Evolutionary conservation across 2,888 invertebrate species (phyloP), one percentile per base, ranked within the genome.

Genomic region (Melieria crassipennis): DNA sequence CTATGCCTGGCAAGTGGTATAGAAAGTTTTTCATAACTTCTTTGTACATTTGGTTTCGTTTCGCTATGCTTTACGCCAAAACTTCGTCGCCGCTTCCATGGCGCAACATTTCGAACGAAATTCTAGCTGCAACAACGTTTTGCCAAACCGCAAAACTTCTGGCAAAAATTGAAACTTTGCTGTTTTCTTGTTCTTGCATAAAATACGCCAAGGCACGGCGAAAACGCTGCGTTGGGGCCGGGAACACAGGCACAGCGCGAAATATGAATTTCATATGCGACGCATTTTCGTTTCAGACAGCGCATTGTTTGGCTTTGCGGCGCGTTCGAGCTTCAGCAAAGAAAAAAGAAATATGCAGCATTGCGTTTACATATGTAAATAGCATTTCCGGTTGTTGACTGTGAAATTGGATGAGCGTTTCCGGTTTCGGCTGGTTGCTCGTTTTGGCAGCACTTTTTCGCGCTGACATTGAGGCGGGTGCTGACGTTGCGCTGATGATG

Each of bases 81-180:
- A 16, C 16, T 30, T 30, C 3, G 30, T 30, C 30, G 3, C 30
- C 30, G 30, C 30, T 30, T 30, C 30, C 30, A 30, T 30, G 30
- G 2, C 3, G 30, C 30, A 30, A 30, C 30, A 30, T 30, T 30
- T 30, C 30, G 30, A 30, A 30, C 30, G 9, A 1, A 48, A 7
- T 52, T 52, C 13, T 52, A 4, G 52, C 52, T n/a, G 52, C 52
- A 13, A 30, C 30, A 30, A 30, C 30, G 3, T 30, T 60, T 56
- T 62, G 71, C 62, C 66, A 66, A 71, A 66, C 66, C 65, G 57
- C 66, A 69, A 63, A 66, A 57, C 50, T 71, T 66, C 62, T 66
- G 66, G 66, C 56, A 55, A 47, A 71, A 66, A 71, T 71, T 66
- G 71, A 70, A 70, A 70, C 70, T 70, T 70, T 70, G 65, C 46